Conservation (phyloP, 2,113 vertebrate genomes). For the Harpagus bidentatus region DNA sequence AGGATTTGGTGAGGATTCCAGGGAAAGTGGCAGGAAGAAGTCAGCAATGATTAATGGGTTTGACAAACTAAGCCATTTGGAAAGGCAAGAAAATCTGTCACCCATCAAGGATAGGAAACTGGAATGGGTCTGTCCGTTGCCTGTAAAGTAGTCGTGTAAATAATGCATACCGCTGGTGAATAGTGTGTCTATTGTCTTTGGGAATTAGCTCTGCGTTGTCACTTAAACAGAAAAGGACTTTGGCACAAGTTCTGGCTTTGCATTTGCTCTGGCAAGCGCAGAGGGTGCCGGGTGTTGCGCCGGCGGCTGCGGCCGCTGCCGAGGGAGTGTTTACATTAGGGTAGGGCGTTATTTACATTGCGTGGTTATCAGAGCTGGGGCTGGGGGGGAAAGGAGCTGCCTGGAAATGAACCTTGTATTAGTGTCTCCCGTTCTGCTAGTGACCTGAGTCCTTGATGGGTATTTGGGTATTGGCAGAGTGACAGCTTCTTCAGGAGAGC, state of each 20-base stretch:
- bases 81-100: neutral
- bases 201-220: neutral
- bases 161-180: neutral
- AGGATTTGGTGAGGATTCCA: neutral
- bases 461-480: neutral
- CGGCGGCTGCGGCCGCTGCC: neutral
- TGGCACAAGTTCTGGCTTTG: neutral
- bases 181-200: neutral
- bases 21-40: neutral
- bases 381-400: neutral
- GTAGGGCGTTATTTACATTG: neutral
- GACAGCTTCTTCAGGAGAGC: neutral
- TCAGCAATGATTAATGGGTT: neutral
- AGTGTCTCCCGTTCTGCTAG: neutral
- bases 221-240: neutral
- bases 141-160: neutral
- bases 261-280: rapidly evolving
- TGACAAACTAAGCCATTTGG: neutral
- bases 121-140: rapidly evolving
- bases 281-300: neutral
- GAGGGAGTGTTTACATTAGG: neutral
- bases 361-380: neutral
- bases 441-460: neutral
- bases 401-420: neutral
- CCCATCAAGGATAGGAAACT: neutral